phyloP scores from a whole-genome alignment of 2,888 invertebrate species.

The Stenodema calcarata region DNA sequence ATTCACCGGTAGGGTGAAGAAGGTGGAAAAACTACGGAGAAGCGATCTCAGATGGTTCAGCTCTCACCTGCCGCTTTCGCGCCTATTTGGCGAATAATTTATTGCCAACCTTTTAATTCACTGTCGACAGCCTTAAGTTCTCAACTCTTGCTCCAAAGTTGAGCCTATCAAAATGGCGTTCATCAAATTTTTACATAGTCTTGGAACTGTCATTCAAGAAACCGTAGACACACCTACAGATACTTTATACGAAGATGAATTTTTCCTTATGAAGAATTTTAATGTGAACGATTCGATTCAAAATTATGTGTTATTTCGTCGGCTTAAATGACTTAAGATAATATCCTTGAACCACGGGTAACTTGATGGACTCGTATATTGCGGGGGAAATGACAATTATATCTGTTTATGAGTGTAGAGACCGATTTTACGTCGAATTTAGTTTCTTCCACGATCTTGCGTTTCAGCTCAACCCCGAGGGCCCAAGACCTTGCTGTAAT shows the following conservation, averaged over 20 bases:
- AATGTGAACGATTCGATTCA: too few species aligned
- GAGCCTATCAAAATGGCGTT: background rate
- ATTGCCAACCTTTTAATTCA: constrained; percentile 17
- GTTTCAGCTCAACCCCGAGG: background rate
- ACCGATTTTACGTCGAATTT: too few species aligned
- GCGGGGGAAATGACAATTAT: too few species aligned
- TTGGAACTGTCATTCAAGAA: too few species aligned
- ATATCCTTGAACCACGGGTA: too few species aligned
- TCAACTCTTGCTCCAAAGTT: background rate
- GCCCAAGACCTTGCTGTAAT: background rate
- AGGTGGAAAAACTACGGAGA: background rate
- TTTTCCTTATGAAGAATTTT: too few species aligned
- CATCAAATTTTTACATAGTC: background rate
- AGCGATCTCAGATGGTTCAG: background rate
- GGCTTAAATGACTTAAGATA: too few species aligned
- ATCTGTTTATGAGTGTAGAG: too few species aligned
- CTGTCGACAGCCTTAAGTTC: constrained; percentile 12
- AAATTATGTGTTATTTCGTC: too few species aligned
- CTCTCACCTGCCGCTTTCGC: background rate
- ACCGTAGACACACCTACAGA: too few species aligned
- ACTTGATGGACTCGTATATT: too few species aligned
- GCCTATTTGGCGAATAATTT: constrained; percentile 2
- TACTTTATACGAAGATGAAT: too few species aligned
- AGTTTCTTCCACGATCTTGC: background rate
- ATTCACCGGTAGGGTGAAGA: background rate